A percentile compares a stretch with the other conserved stretches of the same genome.
phyloP scores from a whole-genome alignment of 1,140 invertebrate species.

The Colletes gigas region DNA sequence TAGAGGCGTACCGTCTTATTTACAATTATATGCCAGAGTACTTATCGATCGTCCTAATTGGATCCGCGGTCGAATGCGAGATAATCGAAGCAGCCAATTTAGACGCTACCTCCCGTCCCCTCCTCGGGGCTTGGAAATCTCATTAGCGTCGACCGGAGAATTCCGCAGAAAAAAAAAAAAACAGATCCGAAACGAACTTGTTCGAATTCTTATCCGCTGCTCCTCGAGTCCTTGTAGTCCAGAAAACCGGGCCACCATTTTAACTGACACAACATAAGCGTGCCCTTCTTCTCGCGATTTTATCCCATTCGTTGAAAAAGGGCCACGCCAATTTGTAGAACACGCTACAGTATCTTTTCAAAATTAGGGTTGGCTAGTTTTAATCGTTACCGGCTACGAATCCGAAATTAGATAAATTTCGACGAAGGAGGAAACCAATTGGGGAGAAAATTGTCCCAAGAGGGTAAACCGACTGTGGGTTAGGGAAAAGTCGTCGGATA shows the following conservation, averaged over 20 bases:
- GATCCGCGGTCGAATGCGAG: conserved; percentile 15
- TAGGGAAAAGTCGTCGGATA: conserved; percentile 43
- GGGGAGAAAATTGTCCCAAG: too few relatives aligned
- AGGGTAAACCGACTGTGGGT: too few relatives aligned
- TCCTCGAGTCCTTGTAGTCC: background rate
- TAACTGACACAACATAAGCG: background rate
- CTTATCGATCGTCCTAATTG: conserved; percentile 43
- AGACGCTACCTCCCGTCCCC: background rate
- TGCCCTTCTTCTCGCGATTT: too few relatives aligned
- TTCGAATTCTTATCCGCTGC: background rate
- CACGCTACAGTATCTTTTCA: too few relatives aligned
- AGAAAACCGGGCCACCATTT: background rate
- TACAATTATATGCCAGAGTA: conserved; percentile 35
- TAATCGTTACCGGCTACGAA: too few relatives aligned
- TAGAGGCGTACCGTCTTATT: conserved; percentile 15
- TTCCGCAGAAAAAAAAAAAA: background rate
- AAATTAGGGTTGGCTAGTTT: too few relatives aligned
- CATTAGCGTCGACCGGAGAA: conserved; percentile 30
- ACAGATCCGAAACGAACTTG: conserved; percentile 5
- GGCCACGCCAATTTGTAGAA: too few relatives aligned
- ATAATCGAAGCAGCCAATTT: conserved; percentile 54
- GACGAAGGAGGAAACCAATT: background rate
- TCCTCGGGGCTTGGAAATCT: conserved; percentile 30
- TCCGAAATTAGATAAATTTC: too few relatives aligned
- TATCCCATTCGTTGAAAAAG: too few relatives aligned